These are phyloP conservation scores for Leptogaster cylindrica DNA, from an alignment of 2,888 invertebrate species.

Conservation along the genomic window DNA sequence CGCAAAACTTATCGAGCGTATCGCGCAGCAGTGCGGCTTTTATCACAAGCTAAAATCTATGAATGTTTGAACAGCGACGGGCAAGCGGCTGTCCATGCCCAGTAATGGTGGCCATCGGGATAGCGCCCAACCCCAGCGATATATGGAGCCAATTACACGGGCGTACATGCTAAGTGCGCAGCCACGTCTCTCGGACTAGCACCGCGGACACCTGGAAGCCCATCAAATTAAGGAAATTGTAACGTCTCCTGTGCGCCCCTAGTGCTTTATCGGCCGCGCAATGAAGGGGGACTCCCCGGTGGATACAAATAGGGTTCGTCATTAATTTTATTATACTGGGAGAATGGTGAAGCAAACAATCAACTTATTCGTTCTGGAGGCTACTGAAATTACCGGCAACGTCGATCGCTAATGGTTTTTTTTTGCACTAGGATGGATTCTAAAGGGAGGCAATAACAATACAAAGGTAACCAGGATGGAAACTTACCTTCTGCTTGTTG, in stretches of 20 bases:
- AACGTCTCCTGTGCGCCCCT: not conserved
- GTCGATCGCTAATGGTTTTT: not conserved
- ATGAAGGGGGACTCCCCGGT: no score
- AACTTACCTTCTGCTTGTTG: conserved; percentile 28
- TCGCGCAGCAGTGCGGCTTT: conserved; percentile 10
- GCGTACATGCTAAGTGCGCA: conserved; percentile 1
- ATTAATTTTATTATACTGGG: conserved; percentile 33
- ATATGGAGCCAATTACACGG: conserved; percentile 7
- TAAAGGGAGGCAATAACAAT: no score
- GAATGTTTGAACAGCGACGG: not conserved
- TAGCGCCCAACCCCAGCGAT: not conserved
- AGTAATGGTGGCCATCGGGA: conserved; percentile 7
- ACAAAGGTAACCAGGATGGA: not conserved
- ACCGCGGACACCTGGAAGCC: conserved; percentile 3
- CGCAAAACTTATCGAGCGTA: conserved; percentile 24
- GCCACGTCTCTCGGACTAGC: not conserved
- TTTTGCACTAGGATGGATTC: not conserved
- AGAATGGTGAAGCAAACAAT: conserved; percentile 1
- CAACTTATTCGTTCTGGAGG: not conserved
- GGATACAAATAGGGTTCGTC: conserved; percentile 19
- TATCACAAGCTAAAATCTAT: conserved; percentile 3
- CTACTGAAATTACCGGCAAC: not conserved
- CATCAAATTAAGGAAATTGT: conserved; percentile 19
- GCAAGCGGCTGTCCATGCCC: not conserved
- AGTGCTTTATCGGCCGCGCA: not conserved